These are phyloP conservation scores for Cromileptes altivelis DNA, from an alignment of 2,113 vertebrate genomes.

Conservation along the genomic window DNA sequence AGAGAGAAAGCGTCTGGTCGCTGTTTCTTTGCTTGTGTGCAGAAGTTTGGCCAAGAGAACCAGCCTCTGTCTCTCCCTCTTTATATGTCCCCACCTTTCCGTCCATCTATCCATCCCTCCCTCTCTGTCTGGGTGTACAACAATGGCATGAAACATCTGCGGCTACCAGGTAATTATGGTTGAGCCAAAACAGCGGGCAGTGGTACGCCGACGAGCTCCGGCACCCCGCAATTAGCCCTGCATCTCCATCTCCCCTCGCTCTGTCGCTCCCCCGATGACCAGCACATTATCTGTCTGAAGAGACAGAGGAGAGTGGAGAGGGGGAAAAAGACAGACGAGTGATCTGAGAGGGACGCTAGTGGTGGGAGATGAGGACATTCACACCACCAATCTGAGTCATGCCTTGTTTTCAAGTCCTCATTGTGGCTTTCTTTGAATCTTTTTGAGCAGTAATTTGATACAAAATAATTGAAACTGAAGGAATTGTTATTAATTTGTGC, in stretches of 20 bases:
- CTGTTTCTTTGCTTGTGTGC: constrained; percentile 52
- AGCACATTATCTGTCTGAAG: constrained; percentile 55
- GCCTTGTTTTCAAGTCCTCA: not conserved
- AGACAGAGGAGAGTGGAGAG: constrained; percentile 41
- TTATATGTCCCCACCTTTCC: constrained; percentile 30
- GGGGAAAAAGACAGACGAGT: constrained; percentile 34
- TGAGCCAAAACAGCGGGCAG: constrained; percentile 70
- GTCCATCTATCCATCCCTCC: constrained; percentile 44
- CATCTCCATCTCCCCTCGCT: constrained; percentile 57
- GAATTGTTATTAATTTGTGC: too few species aligned
- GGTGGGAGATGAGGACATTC: too few species aligned
- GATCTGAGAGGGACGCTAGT: constrained; percentile 17
- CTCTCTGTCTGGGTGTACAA: constrained; percentile 59
- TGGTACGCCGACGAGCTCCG: constrained; percentile 42
- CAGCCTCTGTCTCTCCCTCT: constrained; percentile 18
- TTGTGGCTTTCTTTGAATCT: not conserved
- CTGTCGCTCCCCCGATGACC: constrained; percentile 54
- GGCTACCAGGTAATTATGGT: constrained; percentile 74
- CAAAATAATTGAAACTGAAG: not conserved
- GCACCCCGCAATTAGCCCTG: constrained; percentile 75
- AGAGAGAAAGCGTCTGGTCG: constrained; percentile 33
- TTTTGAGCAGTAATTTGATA: not conserved
- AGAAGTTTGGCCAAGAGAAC: constrained; percentile 60
- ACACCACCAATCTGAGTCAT: not conserved
- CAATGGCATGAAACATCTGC: constrained; percentile 75